Percentiles rank a stretch among this genome's conserved stretches.
phyloP scores from a whole-genome alignment of 2,797 vertebrate genomes.

The Natrix natrix region DNA sequence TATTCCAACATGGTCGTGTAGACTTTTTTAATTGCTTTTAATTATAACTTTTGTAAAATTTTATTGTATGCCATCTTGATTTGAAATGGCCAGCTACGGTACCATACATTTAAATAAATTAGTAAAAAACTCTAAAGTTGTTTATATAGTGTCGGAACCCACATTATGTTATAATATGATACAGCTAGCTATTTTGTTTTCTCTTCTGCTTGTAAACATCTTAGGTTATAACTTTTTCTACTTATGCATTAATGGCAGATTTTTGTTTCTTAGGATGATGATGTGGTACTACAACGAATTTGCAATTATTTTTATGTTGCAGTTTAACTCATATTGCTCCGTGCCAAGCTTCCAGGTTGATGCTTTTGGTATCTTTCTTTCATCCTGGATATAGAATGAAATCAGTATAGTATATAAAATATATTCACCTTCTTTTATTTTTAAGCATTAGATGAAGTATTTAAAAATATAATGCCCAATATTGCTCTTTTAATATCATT shows the following conservation, averaged over 20 bases:
- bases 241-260: not conserved
- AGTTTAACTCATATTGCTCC: conserved; percentile 90
- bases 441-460: not conserved
- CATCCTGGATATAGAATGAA: conserved; percentile 87
- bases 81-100: not conserved
- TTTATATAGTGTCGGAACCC: not conserved
- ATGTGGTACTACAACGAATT: conserved; percentile 48
- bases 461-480: conserved; percentile 10
- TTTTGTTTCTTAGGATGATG: not conserved
- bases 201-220: not conserved
- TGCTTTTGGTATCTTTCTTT: conserved; percentile 88
- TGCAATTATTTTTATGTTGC: conserved; percentile 63
- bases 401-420: conserved; percentile 88
- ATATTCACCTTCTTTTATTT: not conserved
- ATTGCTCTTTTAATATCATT: conserved; percentile 10
- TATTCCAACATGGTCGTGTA: not conserved
- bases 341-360: conserved; percentile 92
- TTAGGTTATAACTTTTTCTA: not conserved
- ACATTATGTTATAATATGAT: not conserved
- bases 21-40: not conserved
- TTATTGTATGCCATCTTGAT: not conserved
- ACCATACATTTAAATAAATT: not conserved
- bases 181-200: not conserved
- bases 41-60: not conserved
- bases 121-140: not conserved